Evolutionary conservation across 2,113 vertebrate genomes (phyloP).

Genomic region (Notarius quadriscutis): DNA sequence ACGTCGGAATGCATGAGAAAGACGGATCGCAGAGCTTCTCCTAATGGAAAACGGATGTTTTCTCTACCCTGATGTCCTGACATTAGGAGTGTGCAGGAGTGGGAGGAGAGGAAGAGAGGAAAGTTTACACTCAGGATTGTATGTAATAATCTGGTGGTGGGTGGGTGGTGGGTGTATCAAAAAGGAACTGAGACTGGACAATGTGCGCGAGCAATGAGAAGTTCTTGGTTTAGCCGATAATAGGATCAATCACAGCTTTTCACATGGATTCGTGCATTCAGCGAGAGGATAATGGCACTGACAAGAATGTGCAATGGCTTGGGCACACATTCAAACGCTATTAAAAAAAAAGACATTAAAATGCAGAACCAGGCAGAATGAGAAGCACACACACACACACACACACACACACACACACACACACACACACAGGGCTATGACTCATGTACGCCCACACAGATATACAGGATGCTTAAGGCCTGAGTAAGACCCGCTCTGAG

Average conservation of each 20-base stretch:
- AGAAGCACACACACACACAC: too few relatives aligned
- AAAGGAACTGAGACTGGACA: neutral
- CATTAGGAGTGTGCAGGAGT: conserved; percentile 6
- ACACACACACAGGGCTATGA: conserved; percentile 46
- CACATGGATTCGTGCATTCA: neutral
- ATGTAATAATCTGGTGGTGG: neutral
- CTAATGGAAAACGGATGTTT: conserved; percentile 32
- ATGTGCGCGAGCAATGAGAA: conserved; percentile 19
- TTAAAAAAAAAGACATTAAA: neutral
- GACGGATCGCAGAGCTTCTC: neutral
- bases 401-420: conserved; percentile 17
- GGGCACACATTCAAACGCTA: conserved; percentile 10
- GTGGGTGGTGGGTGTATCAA: neutral
- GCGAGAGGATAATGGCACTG: neutral
- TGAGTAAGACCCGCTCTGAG: conserved; percentile 66
- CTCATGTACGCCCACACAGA: conserved; percentile 67
- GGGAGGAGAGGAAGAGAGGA: conserved; percentile 18
- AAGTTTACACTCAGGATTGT: conserved; percentile 19
- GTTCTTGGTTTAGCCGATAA: neutral
- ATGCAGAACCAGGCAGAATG: conserved; percentile 1
- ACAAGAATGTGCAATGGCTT: conserved; percentile 9
- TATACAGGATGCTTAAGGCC: conserved; percentile 70
- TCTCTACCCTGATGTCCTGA: conserved; percentile 2
- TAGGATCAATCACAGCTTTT: neutral
- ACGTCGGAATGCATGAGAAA: conserved; percentile 8